Base-by-base conservation (phyloP, 2,888 invertebrate genomes). In the Pollenia labialis region DNA sequence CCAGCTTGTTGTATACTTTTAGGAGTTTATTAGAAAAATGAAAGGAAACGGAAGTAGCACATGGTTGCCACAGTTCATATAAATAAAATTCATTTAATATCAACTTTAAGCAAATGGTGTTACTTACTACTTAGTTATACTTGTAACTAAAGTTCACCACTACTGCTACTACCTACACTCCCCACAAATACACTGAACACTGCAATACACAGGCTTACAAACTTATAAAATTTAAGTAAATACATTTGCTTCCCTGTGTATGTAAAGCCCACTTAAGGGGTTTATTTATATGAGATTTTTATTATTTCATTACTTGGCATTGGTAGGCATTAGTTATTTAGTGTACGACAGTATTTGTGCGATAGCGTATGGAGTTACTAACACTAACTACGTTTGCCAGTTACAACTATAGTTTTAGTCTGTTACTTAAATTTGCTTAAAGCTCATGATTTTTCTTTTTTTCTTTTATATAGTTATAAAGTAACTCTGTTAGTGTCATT, bases 61-160 rank as follows among this genome's bases (percentile, higher is more conserved):
- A 89, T 89, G 89, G 85, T 81, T 84, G 77, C 76, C 80, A 69
- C 79, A 86, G 87, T 88, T 88, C 86, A 82, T 85, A 88, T 87
- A 88, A 89, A 89, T 89, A 88, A 89, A 89, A 88, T 88, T 89
- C 88, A 88, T 88, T 89, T 88, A 88, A 89, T 89, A 88, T 88
- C 85, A 84, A 87, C 85, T 85, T 82, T 88, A 76, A 87, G 88
- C 88, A 89, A 88, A 89, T 85, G 89, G 85, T 87, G 83, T 85
- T 87, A 69, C 81, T 60, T 69, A 68, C 75, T 14, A 60, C 60
- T 54, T 40, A n/a, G 71, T 62, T 46, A 62, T 48, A 64, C 23
- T 23, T 44, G n/a, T 12, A 71, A 14, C 46, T 23, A 32, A 62
- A 71, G 66, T 16, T 40, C 62, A 32, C 60, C 58, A 52, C 54